A percentile compares a stretch with the other conserved stretches of the same genome.
Conservation (phyloP, 2,113 vertebrate species). For the Callopanchax toddi region DNA sequence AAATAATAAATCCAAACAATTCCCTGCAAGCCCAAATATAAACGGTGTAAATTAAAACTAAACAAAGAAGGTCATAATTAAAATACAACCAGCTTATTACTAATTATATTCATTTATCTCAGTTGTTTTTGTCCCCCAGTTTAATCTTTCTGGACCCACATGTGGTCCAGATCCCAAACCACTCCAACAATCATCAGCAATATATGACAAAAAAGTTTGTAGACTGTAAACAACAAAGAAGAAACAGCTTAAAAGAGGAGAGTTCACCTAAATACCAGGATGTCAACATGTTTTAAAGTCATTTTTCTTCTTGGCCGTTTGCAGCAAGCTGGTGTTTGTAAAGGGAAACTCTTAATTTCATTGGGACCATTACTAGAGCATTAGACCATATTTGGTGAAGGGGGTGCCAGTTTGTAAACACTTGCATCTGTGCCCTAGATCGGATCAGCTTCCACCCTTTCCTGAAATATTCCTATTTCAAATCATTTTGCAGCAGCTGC, state of each 20-base stretch:
- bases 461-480: conserved; percentile 40
- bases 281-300: conserved; percentile 31
- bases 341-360: conserved; percentile 31
- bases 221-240: too few species aligned
- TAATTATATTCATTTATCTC: too few species aligned
- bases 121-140: too few species aligned
- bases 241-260: conserved; percentile 2
- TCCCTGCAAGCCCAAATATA: too few species aligned
- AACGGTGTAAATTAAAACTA: too few species aligned
- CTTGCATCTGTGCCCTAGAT: conserved; percentile 27
- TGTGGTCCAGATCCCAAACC: too few species aligned
- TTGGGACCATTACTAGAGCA: conserved; percentile 40
- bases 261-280: conserved; percentile 13
- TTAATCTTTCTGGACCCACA: too few species aligned
- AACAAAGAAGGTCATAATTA: too few species aligned
- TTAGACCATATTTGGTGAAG: conserved; percentile 60
- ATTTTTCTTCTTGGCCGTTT: conserved; percentile 25
- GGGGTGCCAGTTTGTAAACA: conserved; percentile 70
- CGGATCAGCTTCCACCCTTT: conserved; percentile 63
- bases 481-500: conserved; percentile 32
- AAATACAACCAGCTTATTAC: too few species aligned
- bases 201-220: too few species aligned
- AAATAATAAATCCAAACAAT: too few species aligned
- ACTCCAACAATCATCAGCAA: too few species aligned
- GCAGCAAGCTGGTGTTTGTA: conserved; percentile 23